Base-by-base conservation (phyloP, 2,113 vertebrate genomes). In the Cyanocitta stelleri region DNA sequence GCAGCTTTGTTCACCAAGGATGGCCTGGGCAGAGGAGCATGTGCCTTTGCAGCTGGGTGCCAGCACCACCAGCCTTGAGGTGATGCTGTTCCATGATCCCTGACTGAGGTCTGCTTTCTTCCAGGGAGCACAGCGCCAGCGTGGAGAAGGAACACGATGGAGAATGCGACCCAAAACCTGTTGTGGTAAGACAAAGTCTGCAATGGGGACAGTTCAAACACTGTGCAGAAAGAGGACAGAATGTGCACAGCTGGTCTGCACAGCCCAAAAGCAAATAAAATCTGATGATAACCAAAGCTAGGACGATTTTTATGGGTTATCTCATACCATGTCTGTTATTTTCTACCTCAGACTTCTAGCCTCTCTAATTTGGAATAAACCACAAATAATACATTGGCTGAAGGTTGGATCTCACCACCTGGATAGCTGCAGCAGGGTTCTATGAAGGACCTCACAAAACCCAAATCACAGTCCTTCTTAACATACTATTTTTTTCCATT, bases 101-200 rank as follows among this genome's bases (percentile, higher is more conserved):
- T 91, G 66, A 89, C 17, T 7, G 11, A 6, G 37, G 4, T 49
- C 62, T 93, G 32, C 58, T 92, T 66, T 61, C 73, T 93, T 93
- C 29, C 32, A 97, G 96, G n/a, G 3, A 85, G 5, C 37, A 81
- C 2, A 4, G 9, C 0, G 8, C 22, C 44, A 85, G 18, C 0
- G 93, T 97, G 41, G 74, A 61, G 62, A 95, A 95, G 52, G 87
- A 58, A 2, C 43, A 93, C 9, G 77, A 96, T 43, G 96, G 96
- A 68, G 74, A 95, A 46, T 97, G 96, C 0, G 26, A 75, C n/a
- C 81, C 13, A 1, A 56, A 44, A 22, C 1, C 78, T 33, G 0
- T 54, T 3, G 0, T 2, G 81, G 96, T 97, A 85, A 96, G 93
- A 26, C 7, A 56, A 89, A 81, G 12, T 56, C 26, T 64, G 49